Conservation (phyloP, 2,113 vertebrate species). For the Pterophyllum scalare region DNA sequence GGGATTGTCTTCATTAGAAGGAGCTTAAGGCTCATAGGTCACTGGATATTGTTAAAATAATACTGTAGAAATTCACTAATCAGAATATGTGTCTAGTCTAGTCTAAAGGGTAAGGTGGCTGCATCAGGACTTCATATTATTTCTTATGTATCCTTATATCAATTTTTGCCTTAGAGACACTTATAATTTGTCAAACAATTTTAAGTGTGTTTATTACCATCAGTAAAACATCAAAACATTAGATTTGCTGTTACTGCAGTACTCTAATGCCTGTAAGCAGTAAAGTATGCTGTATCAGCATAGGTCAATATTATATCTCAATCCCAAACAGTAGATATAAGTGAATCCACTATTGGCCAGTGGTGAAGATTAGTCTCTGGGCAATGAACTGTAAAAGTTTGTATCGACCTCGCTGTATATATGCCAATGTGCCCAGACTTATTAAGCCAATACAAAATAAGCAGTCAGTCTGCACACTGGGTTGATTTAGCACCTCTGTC, state of each 20-base stretch:
- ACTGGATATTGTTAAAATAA: constrained; percentile 71
- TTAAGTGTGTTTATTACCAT: background rate
- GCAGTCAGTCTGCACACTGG: constrained; percentile 32
- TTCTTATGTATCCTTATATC: background rate
- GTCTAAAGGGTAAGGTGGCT: background rate
- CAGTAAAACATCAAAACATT: background rate
- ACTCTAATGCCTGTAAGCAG: background rate
- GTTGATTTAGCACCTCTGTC: constrained; percentile 71
- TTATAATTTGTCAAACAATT: background rate
- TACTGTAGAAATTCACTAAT: constrained; percentile 58
- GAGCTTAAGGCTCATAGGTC: constrained; percentile 70
- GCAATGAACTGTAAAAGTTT: constrained; percentile 67
- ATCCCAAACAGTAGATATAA: constrained; percentile 29
- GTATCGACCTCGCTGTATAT: constrained; percentile 67
- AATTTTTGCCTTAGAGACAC: background rate
- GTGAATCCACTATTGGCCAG: constrained; percentile 19
- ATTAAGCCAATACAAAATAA: constrained; percentile 71
- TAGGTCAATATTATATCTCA: constrained; percentile 29
- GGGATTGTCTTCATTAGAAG: constrained; percentile 72
- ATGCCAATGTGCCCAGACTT: constrained; percentile 71
- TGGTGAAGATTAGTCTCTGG: constrained; percentile 55
- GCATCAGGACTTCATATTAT: background rate
- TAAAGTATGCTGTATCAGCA: background rate
- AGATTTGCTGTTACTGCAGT: background rate
- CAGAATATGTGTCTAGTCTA: constrained; percentile 48